Conservation (phyloP, 2,113 vertebrate species). For the Triplophysa tibetana region DNA sequence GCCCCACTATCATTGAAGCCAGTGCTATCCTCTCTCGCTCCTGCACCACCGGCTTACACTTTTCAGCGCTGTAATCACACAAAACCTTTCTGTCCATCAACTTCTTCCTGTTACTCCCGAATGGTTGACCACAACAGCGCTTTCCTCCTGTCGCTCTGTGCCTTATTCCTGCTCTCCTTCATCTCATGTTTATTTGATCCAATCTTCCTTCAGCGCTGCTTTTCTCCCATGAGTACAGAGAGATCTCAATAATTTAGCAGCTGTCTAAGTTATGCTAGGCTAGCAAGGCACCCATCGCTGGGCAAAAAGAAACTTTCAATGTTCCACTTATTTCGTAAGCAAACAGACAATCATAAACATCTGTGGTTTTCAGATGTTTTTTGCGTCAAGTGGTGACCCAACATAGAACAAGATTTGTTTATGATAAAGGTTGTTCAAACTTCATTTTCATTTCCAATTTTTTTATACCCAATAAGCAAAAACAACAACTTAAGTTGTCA, state of each 20-base stretch:
- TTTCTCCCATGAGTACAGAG: slow-evolving; percentile 49
- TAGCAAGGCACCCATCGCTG: slow-evolving; percentile 30
- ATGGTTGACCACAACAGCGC: not conserved
- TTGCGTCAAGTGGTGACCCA: too few species aligned
- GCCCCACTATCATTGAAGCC: slow-evolving; percentile 7
- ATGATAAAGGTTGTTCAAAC: too few species aligned
- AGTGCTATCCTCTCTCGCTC: not conserved
- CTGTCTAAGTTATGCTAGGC: slow-evolving; percentile 45
- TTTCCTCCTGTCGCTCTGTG: not conserved
- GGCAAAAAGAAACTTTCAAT: slow-evolving; percentile 9
- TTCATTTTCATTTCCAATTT: too few species aligned
- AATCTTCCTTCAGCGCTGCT: slow-evolving; percentile 39
- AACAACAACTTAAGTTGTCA: too few species aligned
- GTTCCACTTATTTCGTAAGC: slow-evolving; percentile 29
- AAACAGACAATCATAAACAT: slow-evolving; percentile 6
- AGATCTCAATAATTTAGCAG: slow-evolving; percentile 62
- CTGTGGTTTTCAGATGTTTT: not conserved
- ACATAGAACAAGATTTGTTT: too few species aligned
- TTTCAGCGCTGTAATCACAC: not conserved
- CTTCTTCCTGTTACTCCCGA: not conserved
- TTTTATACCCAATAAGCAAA: too few species aligned
- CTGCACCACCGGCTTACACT: not conserved
- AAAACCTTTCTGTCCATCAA: not conserved
- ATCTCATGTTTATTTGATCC: slow-evolving; percentile 58
- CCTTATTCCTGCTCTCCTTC: slow-evolving; percentile 12